These are phyloP conservation scores for Muntiacus reevesi DNA, from an alignment of 2,113 vertebrate genomes.

Conservation along the genomic window DNA sequence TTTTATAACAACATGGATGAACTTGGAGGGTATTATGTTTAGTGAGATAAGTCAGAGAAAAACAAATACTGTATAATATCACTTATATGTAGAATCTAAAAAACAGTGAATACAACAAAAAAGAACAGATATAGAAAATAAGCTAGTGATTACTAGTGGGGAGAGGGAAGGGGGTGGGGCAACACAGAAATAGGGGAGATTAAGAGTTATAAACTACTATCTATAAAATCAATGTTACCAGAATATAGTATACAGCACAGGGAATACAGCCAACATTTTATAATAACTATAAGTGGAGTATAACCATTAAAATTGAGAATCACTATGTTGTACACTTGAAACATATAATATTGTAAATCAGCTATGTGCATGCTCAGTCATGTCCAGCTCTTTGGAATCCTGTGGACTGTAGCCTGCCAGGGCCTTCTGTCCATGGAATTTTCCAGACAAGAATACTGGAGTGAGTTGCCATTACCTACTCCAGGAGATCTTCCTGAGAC, in stretches of 20 bases:
- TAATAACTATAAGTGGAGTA: neutral
- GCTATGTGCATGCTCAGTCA: neutral
- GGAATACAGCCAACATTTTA: neutral
- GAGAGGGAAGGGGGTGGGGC: neutral
- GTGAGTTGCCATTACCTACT: neutral
- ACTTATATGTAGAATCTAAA: neutral
- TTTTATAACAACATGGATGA: neutral
- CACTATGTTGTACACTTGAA: neutral
- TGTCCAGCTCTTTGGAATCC: neutral
- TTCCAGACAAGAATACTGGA: neutral
- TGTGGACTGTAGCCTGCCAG: neutral
- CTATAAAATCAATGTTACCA: neutral
- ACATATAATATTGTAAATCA: neutral
- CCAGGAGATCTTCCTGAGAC: neutral
- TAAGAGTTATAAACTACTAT: neutral
- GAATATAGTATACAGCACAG: neutral
- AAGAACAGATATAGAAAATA: neutral
- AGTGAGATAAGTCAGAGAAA: neutral
- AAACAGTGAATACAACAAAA: neutral
- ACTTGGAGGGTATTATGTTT: neutral
- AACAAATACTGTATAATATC: neutral
- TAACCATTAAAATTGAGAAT: neutral
- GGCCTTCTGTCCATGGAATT: neutral
- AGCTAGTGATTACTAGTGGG: neutral
- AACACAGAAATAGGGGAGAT: neutral